Conservation (phyloP, 30 jellyfish, hydroid and myxozoan species). For the Turritopsis rubra region DNA sequence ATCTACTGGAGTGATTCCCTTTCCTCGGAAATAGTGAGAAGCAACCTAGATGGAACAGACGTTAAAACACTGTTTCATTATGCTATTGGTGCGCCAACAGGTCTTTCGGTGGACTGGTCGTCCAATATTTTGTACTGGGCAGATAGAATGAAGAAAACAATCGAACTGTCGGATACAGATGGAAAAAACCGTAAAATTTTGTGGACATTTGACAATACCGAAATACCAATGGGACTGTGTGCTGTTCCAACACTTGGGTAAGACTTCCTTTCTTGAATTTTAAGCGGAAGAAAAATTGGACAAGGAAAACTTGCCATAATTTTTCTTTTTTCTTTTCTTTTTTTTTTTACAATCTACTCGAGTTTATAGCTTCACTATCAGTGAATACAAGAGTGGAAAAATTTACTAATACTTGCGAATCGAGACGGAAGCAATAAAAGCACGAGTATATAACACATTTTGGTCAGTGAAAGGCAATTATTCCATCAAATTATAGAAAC, state of each 20-base stretch:
- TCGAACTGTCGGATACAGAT: conserved; percentile 65
- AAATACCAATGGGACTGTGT: conserved; percentile 68
- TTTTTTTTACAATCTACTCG: no score
- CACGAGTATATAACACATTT: no score
- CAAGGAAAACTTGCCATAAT: no score
- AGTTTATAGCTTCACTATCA: no score
- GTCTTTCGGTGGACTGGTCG: conserved; percentile 88
- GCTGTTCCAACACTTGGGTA: conserved; percentile 83
- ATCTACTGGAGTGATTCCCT: conserved; percentile 23
- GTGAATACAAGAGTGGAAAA: no score
- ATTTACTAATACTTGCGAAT: no score
- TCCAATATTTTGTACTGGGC: conserved; percentile 86
- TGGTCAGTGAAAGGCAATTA: no score
- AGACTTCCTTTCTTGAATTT: neutral
- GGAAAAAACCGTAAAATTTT: conserved; percentile 53
- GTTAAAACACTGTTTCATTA: conserved; percentile 31
- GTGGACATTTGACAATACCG: conserved; percentile 24
- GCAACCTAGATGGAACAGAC: conserved; percentile 13
- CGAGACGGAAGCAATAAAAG: no score
- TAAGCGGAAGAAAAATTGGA: neutral
- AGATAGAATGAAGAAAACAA: conserved; percentile 63
- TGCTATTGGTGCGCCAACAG: conserved; percentile 59
- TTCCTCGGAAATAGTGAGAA: neutral
- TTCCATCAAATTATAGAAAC: no score
- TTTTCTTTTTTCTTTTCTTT: neutral